Evolutionary conservation across 2,888 invertebrate genomes (phyloP), one percentile per base, ranked within the genome.

Genomic region (Drosophila parthenogenetica): DNA sequence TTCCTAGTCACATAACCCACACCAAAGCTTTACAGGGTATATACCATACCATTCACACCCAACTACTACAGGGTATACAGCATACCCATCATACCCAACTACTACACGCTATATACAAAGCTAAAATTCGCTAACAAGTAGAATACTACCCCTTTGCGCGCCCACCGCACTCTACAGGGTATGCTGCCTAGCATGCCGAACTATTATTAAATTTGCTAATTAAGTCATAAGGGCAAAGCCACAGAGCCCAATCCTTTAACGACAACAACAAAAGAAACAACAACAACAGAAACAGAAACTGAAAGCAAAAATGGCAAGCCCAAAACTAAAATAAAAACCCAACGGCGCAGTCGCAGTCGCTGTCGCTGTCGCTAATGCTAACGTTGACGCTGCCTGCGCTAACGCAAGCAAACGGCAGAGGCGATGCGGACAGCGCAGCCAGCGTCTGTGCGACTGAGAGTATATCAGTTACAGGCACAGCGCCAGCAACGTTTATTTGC

Each of bases 401-500:
- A 22, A 51, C 62, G 57, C 49, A 16, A 16, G 46, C 61, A 8
- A 8, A 8, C 29, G 8, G 29, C 29, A 29, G 8, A 29, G 3
- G 62, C 51, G 10, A 29, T n/a, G 72, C 11, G 43, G 37, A 7
- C 55, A 3, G 37, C 45, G 19, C 40, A 35, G 46, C 42, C 60
- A 19, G 40, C 85, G 45, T 17, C 53, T 43, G 46, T 46, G 51
- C 64, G 76, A 70, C 86, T 55, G 85, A 65, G 89, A 87, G 77
- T 90, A 90, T 90, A 90, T 90, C 90, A 90, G 89, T 86, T 81
- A 82, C 87, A 82, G 81, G 60, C 88, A 81, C 76, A 73, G 69
- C 69, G 75, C 63, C 73, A 78, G 81, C 81, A 84, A 84, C 87
- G 88, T 89, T 90, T 90, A 90, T 90, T 90, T 91, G 89, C 91